Evolutionary conservation across 1,140 invertebrate genomes (phyloP).

Genomic region (Scylla paramamosain): DNA sequence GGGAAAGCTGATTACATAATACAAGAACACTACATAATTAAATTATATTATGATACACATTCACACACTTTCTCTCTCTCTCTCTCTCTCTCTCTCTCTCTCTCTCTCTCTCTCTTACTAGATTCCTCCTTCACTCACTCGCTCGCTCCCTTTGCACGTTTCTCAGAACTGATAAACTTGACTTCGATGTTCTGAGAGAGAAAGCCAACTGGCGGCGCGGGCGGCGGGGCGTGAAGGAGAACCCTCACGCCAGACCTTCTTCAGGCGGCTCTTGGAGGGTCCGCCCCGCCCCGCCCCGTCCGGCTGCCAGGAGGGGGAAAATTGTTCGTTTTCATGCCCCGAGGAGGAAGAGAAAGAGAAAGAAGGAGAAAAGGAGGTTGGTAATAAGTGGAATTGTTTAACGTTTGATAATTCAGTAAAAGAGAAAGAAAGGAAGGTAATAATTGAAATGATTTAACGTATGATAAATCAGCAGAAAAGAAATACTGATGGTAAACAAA

Average conservation of each 20-base stretch:
- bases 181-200: slow-evolving; percentile 6
- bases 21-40: too few species aligned
- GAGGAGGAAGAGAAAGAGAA: not conserved
- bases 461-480: not conserved
- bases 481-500: not conserved
- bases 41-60: too few species aligned
- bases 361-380: not conserved
- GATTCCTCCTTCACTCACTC: slow-evolving; percentile 33
- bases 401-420: too few species aligned
- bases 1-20: too few species aligned
- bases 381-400: not conserved
- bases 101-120: not conserved
- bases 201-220: not conserved
- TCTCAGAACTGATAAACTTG: slow-evolving; percentile 1
- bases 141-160: not conserved
- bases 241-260: not conserved
- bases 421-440: not conserved
- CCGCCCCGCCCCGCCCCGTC: not conserved
- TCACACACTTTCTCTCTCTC: not conserved
- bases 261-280: not conserved
- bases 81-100: not conserved
- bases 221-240: slow-evolving; percentile 1
- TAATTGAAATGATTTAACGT: not conserved
- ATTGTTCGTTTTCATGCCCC: not conserved
- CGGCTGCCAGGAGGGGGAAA: not conserved